Conservation (phyloP, 2,797 vertebrate genomes). For the Pseudomugil tenellus region DNA sequence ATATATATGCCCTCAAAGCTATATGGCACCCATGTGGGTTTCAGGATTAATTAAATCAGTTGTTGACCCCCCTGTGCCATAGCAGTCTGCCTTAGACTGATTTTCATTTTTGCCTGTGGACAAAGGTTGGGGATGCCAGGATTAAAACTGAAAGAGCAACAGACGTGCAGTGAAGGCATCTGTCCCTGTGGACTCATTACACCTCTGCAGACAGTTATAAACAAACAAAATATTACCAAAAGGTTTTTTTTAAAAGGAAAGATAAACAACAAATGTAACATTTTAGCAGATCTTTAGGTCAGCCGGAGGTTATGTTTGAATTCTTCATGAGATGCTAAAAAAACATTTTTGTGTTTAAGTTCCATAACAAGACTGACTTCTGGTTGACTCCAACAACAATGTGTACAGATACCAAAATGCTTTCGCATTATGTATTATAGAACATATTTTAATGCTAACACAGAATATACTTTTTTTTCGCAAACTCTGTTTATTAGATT, state of each 20-base stretch:
- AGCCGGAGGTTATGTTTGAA: neutral
- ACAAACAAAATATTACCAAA: constrained; percentile 4
- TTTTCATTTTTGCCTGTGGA: constrained; percentile 53
- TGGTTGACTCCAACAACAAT: no score
- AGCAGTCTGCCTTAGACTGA: constrained; percentile 38
- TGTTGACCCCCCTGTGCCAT: constrained; percentile 64
- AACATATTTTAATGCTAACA: no score
- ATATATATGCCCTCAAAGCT: constrained; percentile 53
- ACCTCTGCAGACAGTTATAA: constrained; percentile 31
- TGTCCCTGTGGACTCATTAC: constrained; percentile 52
- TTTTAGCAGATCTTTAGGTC: neutral
- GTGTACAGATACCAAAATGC: no score
- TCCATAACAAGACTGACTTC: no score
- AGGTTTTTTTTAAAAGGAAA: neutral
- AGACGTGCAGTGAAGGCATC: constrained; percentile 53
- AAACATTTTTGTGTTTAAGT: no score
- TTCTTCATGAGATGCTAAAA: neutral
- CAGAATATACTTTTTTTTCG: no score
- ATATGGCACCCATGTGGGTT: constrained; percentile 57
- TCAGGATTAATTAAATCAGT: constrained; percentile 73
- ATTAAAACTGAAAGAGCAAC: constrained; percentile 44
- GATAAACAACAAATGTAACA: neutral
- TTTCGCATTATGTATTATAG: no score
- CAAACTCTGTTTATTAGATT: no score
- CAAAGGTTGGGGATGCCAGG: constrained; percentile 43